These are phyloP conservation scores for Agrotis puta DNA, from an alignment of 2,888 invertebrate genomes.

Conservation along the genomic window DNA sequence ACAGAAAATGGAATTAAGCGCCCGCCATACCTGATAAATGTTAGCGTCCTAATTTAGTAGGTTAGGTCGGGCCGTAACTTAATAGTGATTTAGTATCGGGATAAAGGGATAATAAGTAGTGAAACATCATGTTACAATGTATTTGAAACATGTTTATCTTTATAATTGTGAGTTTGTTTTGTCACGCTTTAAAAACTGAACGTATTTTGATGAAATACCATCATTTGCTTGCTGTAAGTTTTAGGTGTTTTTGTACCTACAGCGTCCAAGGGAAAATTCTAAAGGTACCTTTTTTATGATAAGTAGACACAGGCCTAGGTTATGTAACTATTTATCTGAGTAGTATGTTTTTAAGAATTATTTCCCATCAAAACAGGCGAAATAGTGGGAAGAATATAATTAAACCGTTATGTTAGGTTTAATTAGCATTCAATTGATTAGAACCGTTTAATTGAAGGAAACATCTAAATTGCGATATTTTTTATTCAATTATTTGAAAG, in stretches of 20 bases:
- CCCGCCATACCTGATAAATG: background rate
- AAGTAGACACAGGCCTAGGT: too few relatives aligned
- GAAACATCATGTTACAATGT: background rate
- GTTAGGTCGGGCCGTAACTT: conserved; percentile 2
- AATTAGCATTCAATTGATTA: background rate
- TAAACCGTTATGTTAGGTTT: background rate
- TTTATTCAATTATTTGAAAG: background rate
- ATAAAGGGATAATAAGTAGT: background rate
- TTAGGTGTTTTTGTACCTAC: too few relatives aligned
- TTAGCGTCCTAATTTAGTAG: background rate
- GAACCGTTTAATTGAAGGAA: background rate
- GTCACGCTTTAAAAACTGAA: background rate
- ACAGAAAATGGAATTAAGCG: conserved; percentile 2
- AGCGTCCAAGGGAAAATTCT: too few relatives aligned
- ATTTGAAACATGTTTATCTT: background rate
- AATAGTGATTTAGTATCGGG: conserved; percentile 3
- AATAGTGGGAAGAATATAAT: too few relatives aligned
- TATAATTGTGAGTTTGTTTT: background rate
- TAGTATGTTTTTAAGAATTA: too few relatives aligned
- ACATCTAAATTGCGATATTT: background rate
- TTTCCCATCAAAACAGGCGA: too few relatives aligned
- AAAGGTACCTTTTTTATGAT: too few relatives aligned
- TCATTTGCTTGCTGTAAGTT: too few relatives aligned
- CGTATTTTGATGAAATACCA: background rate
- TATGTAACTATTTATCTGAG: too few relatives aligned